Evolutionary conservation across 2,888 invertebrate species (phyloP).

Genomic region (Dryadula phaetusa): DNA sequence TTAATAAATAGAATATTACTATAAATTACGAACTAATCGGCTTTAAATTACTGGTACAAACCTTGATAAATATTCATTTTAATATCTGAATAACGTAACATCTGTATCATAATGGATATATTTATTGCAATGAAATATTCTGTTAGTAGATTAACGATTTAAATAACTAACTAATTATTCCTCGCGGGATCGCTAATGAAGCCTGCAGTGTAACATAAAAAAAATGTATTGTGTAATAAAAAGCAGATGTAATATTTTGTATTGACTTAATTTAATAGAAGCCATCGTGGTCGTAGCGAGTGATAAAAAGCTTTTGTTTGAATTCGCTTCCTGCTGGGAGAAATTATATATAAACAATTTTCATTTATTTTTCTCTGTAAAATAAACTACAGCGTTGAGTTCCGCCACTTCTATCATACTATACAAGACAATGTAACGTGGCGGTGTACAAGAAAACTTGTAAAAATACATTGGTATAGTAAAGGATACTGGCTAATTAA

Average conservation of each 20-base stretch:
- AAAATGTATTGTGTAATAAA: not conserved
- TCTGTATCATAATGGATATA: constrained; percentile 15
- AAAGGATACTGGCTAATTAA: too few relatives aligned
- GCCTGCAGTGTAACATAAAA: not conserved
- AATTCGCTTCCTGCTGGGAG: too few relatives aligned
- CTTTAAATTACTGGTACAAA: constrained; percentile 21
- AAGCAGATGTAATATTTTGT: not conserved
- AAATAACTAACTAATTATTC: constrained; percentile 24
- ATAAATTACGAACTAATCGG: constrained; percentile 25
- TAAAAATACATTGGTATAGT: too few relatives aligned
- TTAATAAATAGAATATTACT: constrained; percentile 8
- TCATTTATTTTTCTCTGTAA: too few relatives aligned
- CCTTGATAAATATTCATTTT: constrained; percentile 10
- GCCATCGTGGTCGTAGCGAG: too few relatives aligned
- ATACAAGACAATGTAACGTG: too few relatives aligned
- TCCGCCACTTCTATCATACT: too few relatives aligned
- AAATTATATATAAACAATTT: too few relatives aligned
- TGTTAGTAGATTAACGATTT: constrained; percentile 8
- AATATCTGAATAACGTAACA: constrained; percentile 8
- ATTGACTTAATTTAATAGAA: not conserved
- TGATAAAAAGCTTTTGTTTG: too few relatives aligned
- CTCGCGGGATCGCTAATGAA: not conserved
- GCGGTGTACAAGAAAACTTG: too few relatives aligned
- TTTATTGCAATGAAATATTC: constrained; percentile 17
- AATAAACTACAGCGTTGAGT: too few relatives aligned